A percentile compares a stretch with the other conserved stretches of the same genome.
These are phyloP conservation scores for Girardinichthys multiradiatus DNA, from an alignment of 2,113 vertebrate species.

Conservation along the genomic window DNA sequence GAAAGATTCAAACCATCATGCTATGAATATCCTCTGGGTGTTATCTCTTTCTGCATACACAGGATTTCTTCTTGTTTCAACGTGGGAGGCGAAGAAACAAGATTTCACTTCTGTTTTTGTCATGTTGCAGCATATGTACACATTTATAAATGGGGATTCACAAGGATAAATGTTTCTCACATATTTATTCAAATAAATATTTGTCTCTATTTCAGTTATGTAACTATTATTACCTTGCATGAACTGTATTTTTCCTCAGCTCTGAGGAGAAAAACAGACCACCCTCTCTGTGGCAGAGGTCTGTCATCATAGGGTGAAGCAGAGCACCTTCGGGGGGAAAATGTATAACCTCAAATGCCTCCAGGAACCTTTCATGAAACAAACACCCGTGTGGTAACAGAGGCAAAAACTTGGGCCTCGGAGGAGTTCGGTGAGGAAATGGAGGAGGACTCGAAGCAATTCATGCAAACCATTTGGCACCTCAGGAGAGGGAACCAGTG, in stretches of 20 bases:
- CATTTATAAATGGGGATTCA: not conserved
- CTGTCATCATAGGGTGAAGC: conserved; percentile 36
- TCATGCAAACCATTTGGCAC: too few species aligned
- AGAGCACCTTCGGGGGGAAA: conserved; percentile 30
- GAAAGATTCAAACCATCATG: conserved; percentile 35
- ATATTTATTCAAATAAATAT: too few species aligned
- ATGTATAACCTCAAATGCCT: conserved; percentile 53
- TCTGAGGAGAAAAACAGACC: conserved; percentile 41
- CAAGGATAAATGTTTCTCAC: not conserved
- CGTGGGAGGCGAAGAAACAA: conserved; percentile 42
- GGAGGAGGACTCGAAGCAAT: too few species aligned
- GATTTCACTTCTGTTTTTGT: conserved; percentile 13
- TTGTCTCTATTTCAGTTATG: conserved; percentile 1
- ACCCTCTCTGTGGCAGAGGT: conserved; percentile 50
- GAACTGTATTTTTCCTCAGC: conserved; percentile 9
- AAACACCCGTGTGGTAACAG: conserved; percentile 57
- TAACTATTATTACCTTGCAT: conserved; percentile 19
- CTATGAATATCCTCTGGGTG: conserved; percentile 47
- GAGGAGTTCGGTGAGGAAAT: too few species aligned
- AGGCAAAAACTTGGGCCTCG: conserved; percentile 59
- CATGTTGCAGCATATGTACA: not conserved
- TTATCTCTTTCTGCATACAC: conserved; percentile 61
- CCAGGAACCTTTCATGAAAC: conserved; percentile 47
- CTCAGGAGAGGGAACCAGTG: too few species aligned
- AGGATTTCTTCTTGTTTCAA: conserved; percentile 67